A percentile compares a stretch with the other conserved stretches of the same genome.
These are phyloP conservation scores for Microhierax caerulescens DNA, from an alignment of 2,797 vertebrate genomes.

Conservation along the genomic window DNA sequence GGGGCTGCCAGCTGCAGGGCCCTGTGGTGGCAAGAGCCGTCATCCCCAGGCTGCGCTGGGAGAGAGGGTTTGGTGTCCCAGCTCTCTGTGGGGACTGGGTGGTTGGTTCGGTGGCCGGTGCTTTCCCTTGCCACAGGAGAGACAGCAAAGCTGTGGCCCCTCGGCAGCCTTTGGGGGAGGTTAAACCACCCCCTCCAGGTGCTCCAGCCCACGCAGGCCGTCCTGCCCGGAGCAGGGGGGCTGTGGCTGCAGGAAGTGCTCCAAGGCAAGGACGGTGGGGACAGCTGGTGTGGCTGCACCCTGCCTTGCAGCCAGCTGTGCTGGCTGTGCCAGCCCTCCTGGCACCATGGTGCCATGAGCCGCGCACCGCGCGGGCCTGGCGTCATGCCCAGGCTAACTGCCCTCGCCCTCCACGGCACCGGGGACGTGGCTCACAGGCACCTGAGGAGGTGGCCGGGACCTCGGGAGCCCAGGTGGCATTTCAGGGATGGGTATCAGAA, in stretches of 20 bases:
- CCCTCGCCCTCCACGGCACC: neutral
- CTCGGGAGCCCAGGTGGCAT: neutral
- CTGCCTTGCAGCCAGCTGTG: neutral
- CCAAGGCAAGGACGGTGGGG: neutral
- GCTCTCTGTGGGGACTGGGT: neutral
- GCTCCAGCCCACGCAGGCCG: neutral
- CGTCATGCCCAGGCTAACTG: neutral
- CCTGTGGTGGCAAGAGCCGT: neutral
- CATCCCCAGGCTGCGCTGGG: neutral
- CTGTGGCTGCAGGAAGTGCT: neutral
- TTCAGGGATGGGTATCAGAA: neutral
- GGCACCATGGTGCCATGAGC: accelerated
- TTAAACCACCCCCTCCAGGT: neutral
- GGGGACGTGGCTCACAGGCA: accelerated
- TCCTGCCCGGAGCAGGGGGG: neutral
- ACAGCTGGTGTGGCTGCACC: neutral
- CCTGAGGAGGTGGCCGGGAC: neutral
- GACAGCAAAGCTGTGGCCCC: neutral
- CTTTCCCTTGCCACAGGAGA: accelerated
- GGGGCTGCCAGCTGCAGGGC: neutral
- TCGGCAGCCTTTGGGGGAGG: neutral
- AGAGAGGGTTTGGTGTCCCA: neutral
- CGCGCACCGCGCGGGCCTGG: accelerated
- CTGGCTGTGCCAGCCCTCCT: accelerated
- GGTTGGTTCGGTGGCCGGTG: neutral